Evolutionary conservation across 2,113 vertebrate species (phyloP).

Genomic region (Varanus komodoensis): DNA sequence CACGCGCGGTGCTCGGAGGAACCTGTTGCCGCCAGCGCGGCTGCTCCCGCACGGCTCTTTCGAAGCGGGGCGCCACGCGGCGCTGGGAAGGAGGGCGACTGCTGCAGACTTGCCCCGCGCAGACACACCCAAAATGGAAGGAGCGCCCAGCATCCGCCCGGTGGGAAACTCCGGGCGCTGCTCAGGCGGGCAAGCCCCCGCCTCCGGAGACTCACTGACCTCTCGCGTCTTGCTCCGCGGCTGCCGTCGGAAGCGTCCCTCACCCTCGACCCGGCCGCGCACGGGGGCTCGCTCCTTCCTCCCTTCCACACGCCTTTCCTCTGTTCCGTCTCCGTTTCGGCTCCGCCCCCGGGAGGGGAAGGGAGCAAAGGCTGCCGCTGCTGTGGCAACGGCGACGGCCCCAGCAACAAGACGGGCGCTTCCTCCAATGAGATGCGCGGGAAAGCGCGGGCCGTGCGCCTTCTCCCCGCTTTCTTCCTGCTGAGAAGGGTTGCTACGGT

Average conservation of each 20-base stretch:
- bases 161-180: no score
- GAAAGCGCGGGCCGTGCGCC: background rate
- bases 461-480: background rate
- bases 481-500: background rate
- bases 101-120: no score
- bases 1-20: background rate
- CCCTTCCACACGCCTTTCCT: background rate
- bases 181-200: background rate
- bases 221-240: background rate
- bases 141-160: background rate
- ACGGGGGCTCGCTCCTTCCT: background rate
- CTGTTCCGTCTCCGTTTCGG: rapidly evolving
- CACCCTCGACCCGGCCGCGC: no score
- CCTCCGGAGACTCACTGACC: background rate
- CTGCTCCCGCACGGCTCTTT: background rate
- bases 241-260: background rate
- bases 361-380: background rate
- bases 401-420: background rate
- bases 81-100: no score
- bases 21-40: background rate
- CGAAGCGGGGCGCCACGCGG: background rate
- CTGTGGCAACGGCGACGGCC: background rate
- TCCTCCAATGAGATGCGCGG: background rate
- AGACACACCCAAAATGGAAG: background rate
- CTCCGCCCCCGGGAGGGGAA: background rate